These are phyloP conservation scores for Vicugna pacos DNA, from an alignment of 2,113 vertebrate species.

Conservation along the genomic window DNA sequence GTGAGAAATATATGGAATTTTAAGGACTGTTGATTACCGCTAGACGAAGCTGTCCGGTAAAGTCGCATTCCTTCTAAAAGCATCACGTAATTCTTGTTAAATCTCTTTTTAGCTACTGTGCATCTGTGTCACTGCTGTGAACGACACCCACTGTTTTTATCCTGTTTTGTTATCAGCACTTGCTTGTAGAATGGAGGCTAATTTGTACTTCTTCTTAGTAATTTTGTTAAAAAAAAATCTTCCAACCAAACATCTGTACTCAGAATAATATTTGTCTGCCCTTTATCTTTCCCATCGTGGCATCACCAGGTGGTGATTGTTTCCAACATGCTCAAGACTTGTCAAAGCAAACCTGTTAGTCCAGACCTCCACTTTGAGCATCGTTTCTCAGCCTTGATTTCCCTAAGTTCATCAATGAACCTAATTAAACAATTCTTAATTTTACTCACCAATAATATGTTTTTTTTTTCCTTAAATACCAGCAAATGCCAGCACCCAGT, in stretches of 20 bases:
- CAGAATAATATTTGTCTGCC: not conserved
- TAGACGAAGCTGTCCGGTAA: not conserved
- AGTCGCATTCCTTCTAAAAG: not conserved
- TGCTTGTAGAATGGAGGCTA: not conserved
- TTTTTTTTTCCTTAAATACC: not conserved
- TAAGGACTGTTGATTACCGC: not conserved
- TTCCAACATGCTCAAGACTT: not conserved
- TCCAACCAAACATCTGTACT: not conserved
- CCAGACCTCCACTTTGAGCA: not conserved
- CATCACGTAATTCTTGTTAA: not conserved
- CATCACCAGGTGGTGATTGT: too few species aligned
- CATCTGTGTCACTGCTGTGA: not conserved
- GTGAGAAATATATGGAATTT: not conserved
- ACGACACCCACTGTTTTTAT: not conserved
- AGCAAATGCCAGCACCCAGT: accelerated
- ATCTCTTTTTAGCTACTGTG: not conserved
- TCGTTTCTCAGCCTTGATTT: not conserved
- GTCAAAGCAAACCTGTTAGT: not conserved
- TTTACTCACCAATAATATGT: not conserved
- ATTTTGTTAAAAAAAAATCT: not conserved
- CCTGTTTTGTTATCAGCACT: not conserved
- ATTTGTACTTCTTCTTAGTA: not conserved
- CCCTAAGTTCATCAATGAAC: not conserved
- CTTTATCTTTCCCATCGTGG: not conserved
- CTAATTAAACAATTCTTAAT: not conserved